phyloP scores from a whole-genome alignment of 2,113 vertebrate genomes.

The Rattus rattus region DNA sequence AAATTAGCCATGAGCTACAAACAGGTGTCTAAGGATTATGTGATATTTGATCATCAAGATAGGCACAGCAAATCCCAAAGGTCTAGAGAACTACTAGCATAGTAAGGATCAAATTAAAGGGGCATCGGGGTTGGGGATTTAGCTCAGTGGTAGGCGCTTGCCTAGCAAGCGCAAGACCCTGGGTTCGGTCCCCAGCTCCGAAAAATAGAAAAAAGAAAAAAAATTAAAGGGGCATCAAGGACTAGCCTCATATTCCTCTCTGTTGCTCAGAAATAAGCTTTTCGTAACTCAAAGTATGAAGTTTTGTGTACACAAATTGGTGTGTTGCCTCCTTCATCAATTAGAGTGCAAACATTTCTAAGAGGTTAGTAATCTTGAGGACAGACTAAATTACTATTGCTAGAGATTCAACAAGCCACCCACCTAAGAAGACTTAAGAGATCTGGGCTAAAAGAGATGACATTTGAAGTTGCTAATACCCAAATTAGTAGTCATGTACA shows the following conservation, averaged over 20 bases:
- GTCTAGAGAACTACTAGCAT: not conserved
- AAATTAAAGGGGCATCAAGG: not conserved
- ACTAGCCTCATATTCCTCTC: not conserved
- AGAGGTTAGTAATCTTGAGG: not conserved
- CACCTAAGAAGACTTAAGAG: not conserved
- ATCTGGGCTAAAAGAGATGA: not conserved
- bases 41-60: not conserved
- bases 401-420: not conserved
- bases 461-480: not conserved
- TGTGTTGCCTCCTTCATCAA: not conserved
- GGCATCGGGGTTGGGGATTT: no score
- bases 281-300: not conserved
- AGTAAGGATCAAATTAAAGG: constrained; percentile 17
- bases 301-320: not conserved
- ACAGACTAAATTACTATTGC: not conserved
- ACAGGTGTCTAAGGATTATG: not conserved
- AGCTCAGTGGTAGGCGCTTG: no score
- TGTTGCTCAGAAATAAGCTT: constrained; percentile 23
- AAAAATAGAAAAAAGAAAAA: no score
- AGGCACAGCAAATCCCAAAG: not conserved
- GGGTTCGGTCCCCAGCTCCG: no score
- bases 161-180: no score
- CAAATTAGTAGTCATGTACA: not conserved
- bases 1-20: not conserved
- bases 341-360: not conserved